These are phyloP conservation scores for Apamea anceps DNA, from an alignment of 2,888 invertebrate species.

Conservation along the genomic window DNA sequence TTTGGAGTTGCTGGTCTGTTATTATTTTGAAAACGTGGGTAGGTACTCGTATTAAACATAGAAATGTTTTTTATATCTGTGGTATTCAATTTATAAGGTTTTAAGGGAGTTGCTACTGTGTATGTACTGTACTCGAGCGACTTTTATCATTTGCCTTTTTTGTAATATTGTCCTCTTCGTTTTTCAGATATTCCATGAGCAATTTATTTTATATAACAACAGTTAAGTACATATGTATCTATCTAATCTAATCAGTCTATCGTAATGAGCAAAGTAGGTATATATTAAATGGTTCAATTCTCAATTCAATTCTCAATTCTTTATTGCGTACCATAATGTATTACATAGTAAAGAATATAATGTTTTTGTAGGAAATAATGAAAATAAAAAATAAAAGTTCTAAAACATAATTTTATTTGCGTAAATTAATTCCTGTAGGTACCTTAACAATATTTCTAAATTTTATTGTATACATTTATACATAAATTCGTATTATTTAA, in stretches of 20 bases:
- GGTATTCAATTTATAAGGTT: neutral
- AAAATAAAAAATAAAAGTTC: slow-evolving; percentile 4
- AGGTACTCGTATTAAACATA: neutral
- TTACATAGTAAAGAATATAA: too few species aligned
- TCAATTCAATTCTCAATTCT: too few species aligned
- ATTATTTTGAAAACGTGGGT: neutral
- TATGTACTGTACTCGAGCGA: too few species aligned
- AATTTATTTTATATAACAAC: neutral
- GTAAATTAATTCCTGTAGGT: neutral
- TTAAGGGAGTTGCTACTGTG: neutral
- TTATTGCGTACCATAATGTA: too few species aligned
- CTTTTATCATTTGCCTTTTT: neutral
- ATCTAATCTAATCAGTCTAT: too few species aligned
- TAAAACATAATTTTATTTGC: slow-evolving; percentile 4
- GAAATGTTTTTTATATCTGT: too few species aligned
- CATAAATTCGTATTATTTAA: neutral
- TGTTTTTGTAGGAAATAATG: too few species aligned
- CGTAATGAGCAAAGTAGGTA: neutral
- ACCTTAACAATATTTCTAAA: neutral
- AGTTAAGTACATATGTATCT: neutral
- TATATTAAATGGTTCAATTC: too few species aligned
- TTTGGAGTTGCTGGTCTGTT: neutral
- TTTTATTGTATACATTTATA: neutral
- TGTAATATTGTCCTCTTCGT: neutral
- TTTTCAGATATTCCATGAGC: neutral